phyloP scores from a whole-genome alignment of 2,888 invertebrate species.

The Agrochola litura region DNA sequence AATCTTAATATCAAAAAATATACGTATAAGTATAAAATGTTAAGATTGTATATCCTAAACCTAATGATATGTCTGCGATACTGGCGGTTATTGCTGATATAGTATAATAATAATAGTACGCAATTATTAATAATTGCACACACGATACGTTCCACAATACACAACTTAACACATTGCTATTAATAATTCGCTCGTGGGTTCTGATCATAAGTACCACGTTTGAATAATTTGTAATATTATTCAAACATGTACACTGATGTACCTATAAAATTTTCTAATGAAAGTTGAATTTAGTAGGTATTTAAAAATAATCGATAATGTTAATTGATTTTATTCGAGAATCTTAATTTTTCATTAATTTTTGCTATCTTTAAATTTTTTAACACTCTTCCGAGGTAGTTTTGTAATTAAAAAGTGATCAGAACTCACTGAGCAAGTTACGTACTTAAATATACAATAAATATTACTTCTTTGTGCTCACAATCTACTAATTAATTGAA shows the following conservation, averaged over 20 bases:
- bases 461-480: slow-evolving; percentile 76
- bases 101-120: slow-evolving; percentile 65
- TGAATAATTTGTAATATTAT: slow-evolving; percentile 29
- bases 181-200: slow-evolving; percentile 66
- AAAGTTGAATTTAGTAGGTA: not conserved
- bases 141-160: slow-evolving; percentile 67
- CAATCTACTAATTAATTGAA: slow-evolving; percentile 89
- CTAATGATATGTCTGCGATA: slow-evolving; percentile 89
- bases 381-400: not conserved
- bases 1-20: slow-evolving; percentile 65
- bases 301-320: not conserved
- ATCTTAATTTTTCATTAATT: not conserved
- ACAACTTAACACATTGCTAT: slow-evolving; percentile 69
- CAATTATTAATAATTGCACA: slow-evolving; percentile 67
- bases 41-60: slow-evolving; percentile 79
- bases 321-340: not conserved
- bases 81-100: slow-evolving; percentile 85
- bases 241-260: not conserved
- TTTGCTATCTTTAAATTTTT: not conserved
- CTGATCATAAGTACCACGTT: slow-evolving; percentile 51
- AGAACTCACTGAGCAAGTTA: slow-evolving; percentile 76
- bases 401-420: slow-evolving; percentile 39
- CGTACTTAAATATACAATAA: slow-evolving; percentile 76
- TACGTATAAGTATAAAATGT: slow-evolving; percentile 72
- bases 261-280: not conserved